phyloP scores from a whole-genome alignment of 2,888 invertebrate genomes.

The Anagyrus pseudococci region DNA sequence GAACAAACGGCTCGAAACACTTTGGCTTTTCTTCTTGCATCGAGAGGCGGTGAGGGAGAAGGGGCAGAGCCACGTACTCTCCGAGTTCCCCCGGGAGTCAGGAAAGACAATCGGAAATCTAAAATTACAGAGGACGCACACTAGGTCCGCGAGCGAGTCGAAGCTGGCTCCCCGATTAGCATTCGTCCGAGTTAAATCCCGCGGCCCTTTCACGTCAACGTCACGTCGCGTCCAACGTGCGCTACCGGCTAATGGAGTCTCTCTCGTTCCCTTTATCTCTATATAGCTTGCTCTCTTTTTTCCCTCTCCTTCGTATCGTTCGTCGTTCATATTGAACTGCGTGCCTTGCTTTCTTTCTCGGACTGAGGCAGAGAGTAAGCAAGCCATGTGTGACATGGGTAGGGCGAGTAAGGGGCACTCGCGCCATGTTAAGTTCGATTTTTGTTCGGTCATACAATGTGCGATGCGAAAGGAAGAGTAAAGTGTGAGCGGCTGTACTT shows the following conservation, averaged over 20 bases:
- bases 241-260: conserved; percentile 37
- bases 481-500: too few relatives aligned
- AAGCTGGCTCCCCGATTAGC: conserved; percentile 42
- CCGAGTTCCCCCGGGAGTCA: neutral
- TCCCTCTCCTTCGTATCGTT: too few relatives aligned
- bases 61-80: neutral
- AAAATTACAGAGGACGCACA: conserved; percentile 38
- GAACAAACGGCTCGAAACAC: conserved; percentile 30
- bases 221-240: conserved; percentile 30
- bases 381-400: too few relatives aligned
- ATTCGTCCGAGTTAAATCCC: conserved; percentile 42
- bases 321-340: too few relatives aligned
- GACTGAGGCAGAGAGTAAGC: too few relatives aligned
- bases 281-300: too few relatives aligned
- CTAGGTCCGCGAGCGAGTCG: conserved; percentile 35
- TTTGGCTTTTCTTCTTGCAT: conserved; percentile 30
- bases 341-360: too few relatives aligned
- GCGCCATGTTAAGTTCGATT: too few relatives aligned
- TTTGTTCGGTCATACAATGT: too few relatives aligned
- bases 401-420: too few relatives aligned
- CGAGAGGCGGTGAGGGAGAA: too few relatives aligned
- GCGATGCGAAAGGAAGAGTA: too few relatives aligned
- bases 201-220: conserved; percentile 43
- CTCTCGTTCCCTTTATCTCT: conserved; percentile 16
- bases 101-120: conserved; percentile 38